Evolutionary conservation across 2,113 vertebrate species (phyloP).

Genomic region (Cynopterus brachyotis): DNA sequence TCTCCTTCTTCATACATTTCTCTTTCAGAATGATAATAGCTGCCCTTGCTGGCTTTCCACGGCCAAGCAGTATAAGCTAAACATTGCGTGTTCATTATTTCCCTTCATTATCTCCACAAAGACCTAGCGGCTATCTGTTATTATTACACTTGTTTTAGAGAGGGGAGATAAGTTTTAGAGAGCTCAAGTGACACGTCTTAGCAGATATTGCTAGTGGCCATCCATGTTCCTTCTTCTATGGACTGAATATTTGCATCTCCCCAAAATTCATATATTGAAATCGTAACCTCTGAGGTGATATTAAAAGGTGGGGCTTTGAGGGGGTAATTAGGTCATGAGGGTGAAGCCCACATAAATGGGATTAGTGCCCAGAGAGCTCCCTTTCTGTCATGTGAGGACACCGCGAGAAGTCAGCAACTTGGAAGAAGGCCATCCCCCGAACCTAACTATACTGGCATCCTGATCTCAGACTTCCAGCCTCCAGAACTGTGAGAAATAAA

Average conservation of each 20-base stretch:
- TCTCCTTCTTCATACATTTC: neutral
- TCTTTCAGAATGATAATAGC: neutral
- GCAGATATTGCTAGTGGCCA: neutral
- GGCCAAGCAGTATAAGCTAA: neutral
- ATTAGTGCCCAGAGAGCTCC: neutral
- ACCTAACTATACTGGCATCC: too few relatives aligned
- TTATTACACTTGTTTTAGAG: neutral
- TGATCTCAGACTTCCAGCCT: neutral
- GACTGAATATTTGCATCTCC: neutral
- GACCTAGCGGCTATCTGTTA: neutral
- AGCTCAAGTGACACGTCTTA: neutral
- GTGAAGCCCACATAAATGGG: neutral
- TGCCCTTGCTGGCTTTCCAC: neutral
- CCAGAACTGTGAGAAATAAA: neutral
- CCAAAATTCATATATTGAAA: neutral
- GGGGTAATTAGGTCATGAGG: neutral
- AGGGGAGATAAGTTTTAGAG: neutral
- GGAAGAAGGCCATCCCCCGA: neutral
- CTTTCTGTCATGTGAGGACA: neutral
- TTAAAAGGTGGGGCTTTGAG: neutral
- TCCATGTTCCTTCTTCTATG: neutral
- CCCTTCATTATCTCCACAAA: neutral
- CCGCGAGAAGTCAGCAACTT: rapidly evolving
- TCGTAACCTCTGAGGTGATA: neutral
- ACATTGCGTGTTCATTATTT: neutral